phyloP scores from a whole-genome alignment of 2,888 invertebrate species.

The Eilema depressum region DNA sequence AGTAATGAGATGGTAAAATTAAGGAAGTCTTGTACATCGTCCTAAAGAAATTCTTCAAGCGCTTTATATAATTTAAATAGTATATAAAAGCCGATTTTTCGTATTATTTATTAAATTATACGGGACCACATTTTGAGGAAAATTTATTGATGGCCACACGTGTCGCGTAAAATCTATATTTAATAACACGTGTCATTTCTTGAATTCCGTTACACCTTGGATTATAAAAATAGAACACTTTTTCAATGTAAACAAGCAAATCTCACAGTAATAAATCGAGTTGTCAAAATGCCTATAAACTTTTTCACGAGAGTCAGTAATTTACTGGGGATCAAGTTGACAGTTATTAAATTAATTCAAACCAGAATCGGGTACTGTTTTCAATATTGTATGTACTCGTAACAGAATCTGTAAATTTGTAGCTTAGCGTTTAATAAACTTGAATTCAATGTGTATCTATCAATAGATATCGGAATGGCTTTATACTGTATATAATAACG shows the following conservation, averaged over 20 bases:
- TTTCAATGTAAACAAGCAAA: constrained; percentile 9
- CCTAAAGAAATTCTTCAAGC: too few species aligned
- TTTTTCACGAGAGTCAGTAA: constrained; percentile 4
- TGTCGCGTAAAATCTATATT: constrained; percentile 8
- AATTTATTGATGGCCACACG: constrained; percentile 8
- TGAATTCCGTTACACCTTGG: constrained; percentile 9
- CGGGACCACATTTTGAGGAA: background rate
- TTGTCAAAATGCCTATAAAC: background rate
- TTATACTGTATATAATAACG: too few species aligned
- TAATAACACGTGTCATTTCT: constrained; percentile 7
- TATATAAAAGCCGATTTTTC: too few species aligned
- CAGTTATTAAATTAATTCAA: background rate
- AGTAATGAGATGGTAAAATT: too few species aligned
- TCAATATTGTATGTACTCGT: background rate
- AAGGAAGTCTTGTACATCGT: too few species aligned
- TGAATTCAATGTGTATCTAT: too few species aligned
- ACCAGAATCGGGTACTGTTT: background rate
- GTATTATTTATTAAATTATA: too few species aligned
- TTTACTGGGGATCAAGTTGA: background rate
- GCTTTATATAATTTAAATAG: too few species aligned
- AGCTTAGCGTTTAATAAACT: background rate
- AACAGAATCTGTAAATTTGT: background rate
- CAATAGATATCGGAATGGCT: too few species aligned
- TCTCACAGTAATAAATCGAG: background rate
- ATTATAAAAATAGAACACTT: constrained; percentile 19